Percentiles rank a stretch among this genome's conserved stretches.
Conservation (phyloP, 1,140 invertebrate species). For the Pemphigus obesinymphae region DNA sequence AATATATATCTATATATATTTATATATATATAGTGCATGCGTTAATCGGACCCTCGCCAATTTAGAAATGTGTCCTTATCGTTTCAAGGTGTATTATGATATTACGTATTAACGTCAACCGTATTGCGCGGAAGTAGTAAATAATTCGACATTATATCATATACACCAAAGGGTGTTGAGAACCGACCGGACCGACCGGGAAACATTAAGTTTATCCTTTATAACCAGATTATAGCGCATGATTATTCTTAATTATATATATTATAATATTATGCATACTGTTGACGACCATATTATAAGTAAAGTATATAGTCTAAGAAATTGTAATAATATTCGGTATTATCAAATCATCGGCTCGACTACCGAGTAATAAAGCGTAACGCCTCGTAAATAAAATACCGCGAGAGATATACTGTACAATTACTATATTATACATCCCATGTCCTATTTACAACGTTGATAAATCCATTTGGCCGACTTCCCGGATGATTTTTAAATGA, state of each 20-base stretch:
- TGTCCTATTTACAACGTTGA: constrained; percentile 11
- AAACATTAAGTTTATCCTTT: too few relatives aligned
- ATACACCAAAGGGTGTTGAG: background rate
- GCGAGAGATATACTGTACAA: too few relatives aligned
- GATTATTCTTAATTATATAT: background rate
- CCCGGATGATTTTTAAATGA: constrained; percentile 5
- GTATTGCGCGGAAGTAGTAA: too few relatives aligned
- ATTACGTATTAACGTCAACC: too few relatives aligned
- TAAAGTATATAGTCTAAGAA: too few relatives aligned
- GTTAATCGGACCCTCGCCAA: too few relatives aligned
- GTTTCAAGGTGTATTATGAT: too few relatives aligned
- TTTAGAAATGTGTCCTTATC: too few relatives aligned
- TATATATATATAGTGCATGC: too few relatives aligned
- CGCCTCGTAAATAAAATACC: background rate
- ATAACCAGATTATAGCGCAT: background rate
- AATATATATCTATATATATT: too few relatives aligned
- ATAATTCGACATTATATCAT: too few relatives aligned
- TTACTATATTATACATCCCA: too few relatives aligned
- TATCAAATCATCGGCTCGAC: constrained; percentile 6
- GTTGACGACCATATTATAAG: background rate
- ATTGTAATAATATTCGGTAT: background rate
- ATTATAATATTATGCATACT: background rate
- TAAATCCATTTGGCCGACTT: constrained; percentile 29
- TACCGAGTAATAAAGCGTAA: constrained; percentile 8
- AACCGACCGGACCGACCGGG: background rate